Conservation (phyloP, 2,113 vertebrate species). For the Echinops telfairi region DNA sequence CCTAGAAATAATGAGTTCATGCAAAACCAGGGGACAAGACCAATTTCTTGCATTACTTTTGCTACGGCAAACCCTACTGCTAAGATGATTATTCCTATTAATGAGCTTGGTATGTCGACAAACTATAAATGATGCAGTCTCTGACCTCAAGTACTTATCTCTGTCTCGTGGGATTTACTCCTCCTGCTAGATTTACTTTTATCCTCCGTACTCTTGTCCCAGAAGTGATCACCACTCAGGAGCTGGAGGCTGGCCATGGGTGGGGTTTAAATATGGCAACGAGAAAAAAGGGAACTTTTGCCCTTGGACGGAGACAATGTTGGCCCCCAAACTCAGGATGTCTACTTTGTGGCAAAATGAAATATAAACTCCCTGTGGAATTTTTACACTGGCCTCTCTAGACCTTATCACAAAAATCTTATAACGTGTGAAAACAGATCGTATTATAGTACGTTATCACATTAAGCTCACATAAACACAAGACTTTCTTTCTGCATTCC, state of each 20-base stretch:
- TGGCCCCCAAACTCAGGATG: constrained; percentile 51
- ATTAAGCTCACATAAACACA: background rate
- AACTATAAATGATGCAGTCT: constrained; percentile 77
- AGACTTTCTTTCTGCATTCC: background rate
- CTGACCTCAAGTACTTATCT: constrained; percentile 81
- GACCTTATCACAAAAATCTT: constrained; percentile 65
- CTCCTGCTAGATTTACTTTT: constrained; percentile 63
- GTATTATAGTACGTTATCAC: background rate
- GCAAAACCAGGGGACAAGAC: constrained; percentile 14
- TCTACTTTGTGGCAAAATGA: constrained; percentile 66
- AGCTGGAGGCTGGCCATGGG: constrained; percentile 68
- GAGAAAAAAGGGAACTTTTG: constrained; percentile 56
- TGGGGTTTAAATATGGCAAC: constrained; percentile 61
- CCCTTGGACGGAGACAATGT: constrained; percentile 42
- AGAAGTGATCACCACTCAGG: constrained; percentile 68
- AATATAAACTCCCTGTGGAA: constrained; percentile 55
- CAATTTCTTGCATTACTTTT: constrained; percentile 65
- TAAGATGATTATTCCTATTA: constrained; percentile 75
- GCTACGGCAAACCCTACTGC: constrained; percentile 55
- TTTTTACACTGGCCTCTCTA: background rate
- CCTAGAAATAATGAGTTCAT: constrained; percentile 23
- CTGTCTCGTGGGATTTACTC: constrained; percentile 74
- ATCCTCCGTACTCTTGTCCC: constrained; percentile 69
- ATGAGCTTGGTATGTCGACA: constrained; percentile 78
- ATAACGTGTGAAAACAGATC: constrained; percentile 30